Evolutionary conservation across 2,797 vertebrate genomes (phyloP).

Genomic region (Huso huso): DNA sequence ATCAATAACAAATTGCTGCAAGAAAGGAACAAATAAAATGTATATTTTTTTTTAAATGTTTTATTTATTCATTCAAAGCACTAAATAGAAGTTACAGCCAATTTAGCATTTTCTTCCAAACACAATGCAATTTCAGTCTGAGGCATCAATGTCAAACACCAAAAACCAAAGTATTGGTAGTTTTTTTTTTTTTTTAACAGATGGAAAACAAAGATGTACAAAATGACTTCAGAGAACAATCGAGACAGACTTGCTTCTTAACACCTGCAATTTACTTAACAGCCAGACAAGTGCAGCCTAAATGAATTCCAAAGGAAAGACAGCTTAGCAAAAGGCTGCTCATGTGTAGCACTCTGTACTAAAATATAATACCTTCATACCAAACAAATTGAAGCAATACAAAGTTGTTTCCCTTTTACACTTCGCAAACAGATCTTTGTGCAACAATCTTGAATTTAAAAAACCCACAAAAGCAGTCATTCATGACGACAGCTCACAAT

Average conservation of each 20-base stretch:
- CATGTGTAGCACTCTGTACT: too few relatives aligned
- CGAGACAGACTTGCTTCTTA: not conserved
- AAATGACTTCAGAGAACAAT: not conserved
- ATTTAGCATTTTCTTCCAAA: not conserved
- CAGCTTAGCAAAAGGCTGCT: too few relatives aligned
- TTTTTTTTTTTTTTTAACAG: not conserved
- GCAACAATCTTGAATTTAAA: too few relatives aligned
- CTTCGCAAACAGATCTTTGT: too few relatives aligned
- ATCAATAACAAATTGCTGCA: too few relatives aligned
- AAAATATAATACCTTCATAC: too few relatives aligned
- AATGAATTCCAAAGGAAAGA: not conserved
- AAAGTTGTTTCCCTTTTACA: too few relatives aligned
- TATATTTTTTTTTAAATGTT: not conserved
- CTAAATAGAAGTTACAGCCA: slow-evolving; percentile 6
- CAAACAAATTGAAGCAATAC: too few relatives aligned
- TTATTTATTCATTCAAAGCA: slow-evolving; percentile 1
- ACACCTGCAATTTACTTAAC: not conserved
- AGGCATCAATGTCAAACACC: not conserved
- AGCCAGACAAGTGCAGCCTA: not conserved
- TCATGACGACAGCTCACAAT: too few relatives aligned
- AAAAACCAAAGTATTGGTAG: not conserved
- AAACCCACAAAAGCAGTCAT: too few relatives aligned
- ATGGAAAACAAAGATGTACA: not conserved
- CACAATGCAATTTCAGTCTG: not conserved
- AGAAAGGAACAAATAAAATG: too few relatives aligned